Percentiles rank a stretch among this genome's conserved stretches.
Evolutionary conservation across 2,888 invertebrate species (phyloP).

Genomic region (Horisme vitalbata): DNA sequence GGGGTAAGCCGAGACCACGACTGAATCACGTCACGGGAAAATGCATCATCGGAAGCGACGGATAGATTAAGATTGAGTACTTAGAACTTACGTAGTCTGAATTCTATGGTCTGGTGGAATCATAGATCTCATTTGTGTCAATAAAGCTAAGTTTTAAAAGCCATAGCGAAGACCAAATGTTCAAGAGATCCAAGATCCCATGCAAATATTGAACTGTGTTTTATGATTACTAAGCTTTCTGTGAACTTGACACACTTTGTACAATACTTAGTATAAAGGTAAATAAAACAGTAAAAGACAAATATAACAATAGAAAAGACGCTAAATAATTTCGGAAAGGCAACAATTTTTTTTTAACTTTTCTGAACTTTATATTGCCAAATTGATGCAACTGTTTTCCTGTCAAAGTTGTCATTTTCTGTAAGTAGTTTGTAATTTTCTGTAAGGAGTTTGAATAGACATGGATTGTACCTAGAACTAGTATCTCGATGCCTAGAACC

Average conservation of each 20-base stretch:
- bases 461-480: too few species aligned
- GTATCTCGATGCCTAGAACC: too few species aligned
- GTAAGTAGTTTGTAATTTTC: too few species aligned
- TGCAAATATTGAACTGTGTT: constrained; percentile 1
- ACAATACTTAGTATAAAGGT: neutral
- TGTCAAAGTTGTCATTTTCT: neutral
- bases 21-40: too few species aligned
- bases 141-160: constrained; percentile 29
- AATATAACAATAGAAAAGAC: constrained; percentile 19
- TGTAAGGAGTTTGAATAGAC: too few species aligned
- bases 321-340: constrained; percentile 36
- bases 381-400: constrained; percentile 29
- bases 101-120: constrained; percentile 24
- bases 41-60: too few species aligned
- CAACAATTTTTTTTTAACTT: constrained; percentile 28
- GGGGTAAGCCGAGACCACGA: too few species aligned
- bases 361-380: constrained; percentile 30
- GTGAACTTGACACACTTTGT: constrained; percentile 1
- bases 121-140: constrained; percentile 33
- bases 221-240: neutral
- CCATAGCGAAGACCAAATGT: constrained; percentile 18
- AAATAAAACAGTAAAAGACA: neutral
- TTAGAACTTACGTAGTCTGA: constrained; percentile 34
- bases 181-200: constrained; percentile 10
- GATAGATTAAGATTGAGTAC: too few species aligned